phyloP scores from a whole-genome alignment of 2,797 vertebrate genomes.

The Glossophaga mutica region DNA sequence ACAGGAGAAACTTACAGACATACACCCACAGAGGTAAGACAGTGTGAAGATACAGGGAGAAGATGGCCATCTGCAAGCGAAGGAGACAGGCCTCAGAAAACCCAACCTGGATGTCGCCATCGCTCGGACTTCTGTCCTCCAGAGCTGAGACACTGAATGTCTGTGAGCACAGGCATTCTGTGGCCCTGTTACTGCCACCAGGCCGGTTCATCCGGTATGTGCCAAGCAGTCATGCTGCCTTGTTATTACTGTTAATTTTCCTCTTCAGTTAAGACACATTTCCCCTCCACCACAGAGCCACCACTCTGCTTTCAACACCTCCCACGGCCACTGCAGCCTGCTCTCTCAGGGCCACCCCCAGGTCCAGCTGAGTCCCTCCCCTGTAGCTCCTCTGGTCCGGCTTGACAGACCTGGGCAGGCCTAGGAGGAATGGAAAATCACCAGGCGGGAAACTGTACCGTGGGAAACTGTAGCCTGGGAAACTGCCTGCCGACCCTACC shows the following conservation, averaged over 20 bases:
- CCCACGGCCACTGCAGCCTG: background rate
- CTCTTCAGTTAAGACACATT: background rate
- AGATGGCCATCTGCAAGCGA: accelerated
- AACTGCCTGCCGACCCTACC: too few relatives aligned
- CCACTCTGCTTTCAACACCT: background rate
- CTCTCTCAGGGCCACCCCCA: background rate
- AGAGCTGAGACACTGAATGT: too few relatives aligned
- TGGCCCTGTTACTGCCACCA: too few relatives aligned
- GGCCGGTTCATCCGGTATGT: accelerated
- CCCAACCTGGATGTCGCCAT: background rate
- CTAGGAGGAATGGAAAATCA: too few relatives aligned
- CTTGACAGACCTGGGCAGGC: too few relatives aligned
- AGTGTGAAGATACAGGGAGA: background rate
- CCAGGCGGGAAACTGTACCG: too few relatives aligned
- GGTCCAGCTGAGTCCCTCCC: background rate
- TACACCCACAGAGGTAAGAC: background rate
- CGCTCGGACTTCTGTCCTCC: background rate
- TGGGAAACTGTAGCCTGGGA: too few relatives aligned
- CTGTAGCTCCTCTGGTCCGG: background rate
- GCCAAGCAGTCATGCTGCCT: background rate
- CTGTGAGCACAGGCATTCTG: background rate
- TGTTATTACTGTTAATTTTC: background rate
- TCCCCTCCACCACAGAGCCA: background rate
- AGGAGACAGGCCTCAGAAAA: background rate
- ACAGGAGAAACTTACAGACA: background rate